These are phyloP conservation scores for Hetaerina americana DNA, from an alignment of 1,140 invertebrate genomes.

Conservation along the genomic window DNA sequence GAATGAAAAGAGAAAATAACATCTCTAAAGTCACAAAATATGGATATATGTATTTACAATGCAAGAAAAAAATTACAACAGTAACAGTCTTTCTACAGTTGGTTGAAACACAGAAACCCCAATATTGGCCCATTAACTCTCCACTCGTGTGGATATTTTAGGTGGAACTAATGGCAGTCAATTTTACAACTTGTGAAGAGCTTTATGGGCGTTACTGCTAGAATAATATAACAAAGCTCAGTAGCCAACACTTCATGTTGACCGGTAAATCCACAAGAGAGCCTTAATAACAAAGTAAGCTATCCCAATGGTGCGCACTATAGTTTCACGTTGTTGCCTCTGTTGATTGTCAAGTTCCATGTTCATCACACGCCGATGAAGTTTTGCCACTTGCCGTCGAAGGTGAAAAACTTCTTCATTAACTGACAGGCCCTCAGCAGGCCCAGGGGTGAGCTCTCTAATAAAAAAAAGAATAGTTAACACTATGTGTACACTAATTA, in stretches of 20 bases:
- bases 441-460: conserved; percentile 49
- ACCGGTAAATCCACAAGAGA: conserved; percentile 66
- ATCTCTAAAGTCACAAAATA: too few relatives aligned
- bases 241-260: background rate
- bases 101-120: background rate
- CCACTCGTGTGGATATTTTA: background rate
- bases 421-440: conserved; percentile 47
- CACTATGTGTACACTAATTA: too few relatives aligned
- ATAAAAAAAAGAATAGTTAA: conserved; percentile 18
- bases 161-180: background rate
- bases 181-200: background rate
- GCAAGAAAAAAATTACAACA: background rate
- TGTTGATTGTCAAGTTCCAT: conserved; percentile 69
- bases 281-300: conserved; percentile 75
- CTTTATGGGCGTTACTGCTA: background rate
- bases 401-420: conserved; percentile 69
- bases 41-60: background rate
- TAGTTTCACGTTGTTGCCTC: conserved; percentile 66
- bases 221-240: background rate
- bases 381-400: conserved; percentile 64
- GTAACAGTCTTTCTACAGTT: background rate
- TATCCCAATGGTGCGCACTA: conserved; percentile 63
- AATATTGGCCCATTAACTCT: background rate
- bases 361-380: conserved; percentile 71
- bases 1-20: too few relatives aligned